Evolutionary conservation across 2,113 vertebrate species (phyloP), one percentile per base, ranked within the genome.

Genomic region (Tragelaphus scriptus): DNA sequence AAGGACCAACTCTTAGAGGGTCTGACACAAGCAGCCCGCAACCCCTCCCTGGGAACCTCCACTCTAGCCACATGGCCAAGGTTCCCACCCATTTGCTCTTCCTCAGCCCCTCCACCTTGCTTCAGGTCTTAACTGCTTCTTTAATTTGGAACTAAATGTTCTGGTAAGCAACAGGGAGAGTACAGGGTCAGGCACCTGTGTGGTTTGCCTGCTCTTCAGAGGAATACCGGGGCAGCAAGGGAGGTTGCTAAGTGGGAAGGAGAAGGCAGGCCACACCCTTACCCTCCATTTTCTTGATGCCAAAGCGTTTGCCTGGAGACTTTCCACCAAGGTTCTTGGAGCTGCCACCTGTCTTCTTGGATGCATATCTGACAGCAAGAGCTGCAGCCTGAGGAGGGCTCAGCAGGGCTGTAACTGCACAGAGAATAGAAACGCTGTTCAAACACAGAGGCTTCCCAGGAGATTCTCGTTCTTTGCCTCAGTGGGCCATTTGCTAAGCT

Each of bases 231-330:
- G 2, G 21, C 16, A 59, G 77, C 75, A 71, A 13, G 71, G 19
- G 0, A n/a, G 21, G 11, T 30, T 44, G 9, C 26, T 55, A 44
- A 65, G 4, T 49, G 58, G 88, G 53, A 88, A 32, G 17, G 0
- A 3, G 32, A 84, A 93, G 44, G 12, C 25, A 36, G 44, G 47
- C 59, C 12, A 47, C 30, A 56, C 2, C 44, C 98, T 98, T 82
- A 99, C 99, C 99, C 40, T 99, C 99, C 6, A 98, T 65, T 97
- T 99, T 99, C 98, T 99, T 99, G 97, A 97, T 99, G 12, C 99
- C 99, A 0, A 99, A 99, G 96, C 99, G 99, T 91, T 98, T 99
- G 6, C 99, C 99, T 1, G 99, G 97, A 88, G 99, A 99, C 68
- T 99, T 99, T 21, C 99, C 99, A 15, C 99, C 99, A 0, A 98